Evolutionary conservation across 2,113 vertebrate species (phyloP).

Genomic region (Natator depressus): DNA sequence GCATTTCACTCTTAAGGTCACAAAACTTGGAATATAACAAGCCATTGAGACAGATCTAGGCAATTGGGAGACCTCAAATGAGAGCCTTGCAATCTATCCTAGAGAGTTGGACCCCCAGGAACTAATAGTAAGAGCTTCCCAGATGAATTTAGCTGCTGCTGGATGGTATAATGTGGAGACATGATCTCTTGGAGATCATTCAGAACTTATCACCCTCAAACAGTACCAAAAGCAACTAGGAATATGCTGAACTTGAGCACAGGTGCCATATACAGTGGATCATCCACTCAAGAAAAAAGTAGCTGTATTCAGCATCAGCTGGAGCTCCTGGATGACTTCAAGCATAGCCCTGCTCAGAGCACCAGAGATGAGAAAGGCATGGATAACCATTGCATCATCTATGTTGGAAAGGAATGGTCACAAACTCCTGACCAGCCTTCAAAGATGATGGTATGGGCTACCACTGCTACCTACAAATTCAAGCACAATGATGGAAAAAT

Average conservation of each 20-base stretch:
- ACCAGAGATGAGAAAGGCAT: neutral
- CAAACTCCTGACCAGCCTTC: neutral
- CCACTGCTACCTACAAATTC: neutral
- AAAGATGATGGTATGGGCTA: neutral
- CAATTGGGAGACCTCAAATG: neutral
- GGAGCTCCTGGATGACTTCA: neutral
- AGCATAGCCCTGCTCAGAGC: neutral
- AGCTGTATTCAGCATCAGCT: neutral
- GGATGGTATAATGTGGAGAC: neutral
- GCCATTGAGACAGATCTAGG: neutral
- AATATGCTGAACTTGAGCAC: neutral
- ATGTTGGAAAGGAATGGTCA: fast-evolving
- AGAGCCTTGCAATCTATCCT: neutral
- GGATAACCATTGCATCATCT: neutral
- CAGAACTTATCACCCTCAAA: neutral
- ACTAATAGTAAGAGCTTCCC: neutral
- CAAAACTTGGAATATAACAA: fast-evolving
- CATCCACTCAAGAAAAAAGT: neutral
- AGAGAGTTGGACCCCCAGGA: neutral
- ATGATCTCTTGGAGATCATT: neutral
- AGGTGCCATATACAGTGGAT: no score
- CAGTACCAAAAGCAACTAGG: neutral
- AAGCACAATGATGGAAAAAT: neutral
- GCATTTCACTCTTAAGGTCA: neutral
- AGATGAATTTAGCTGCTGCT: neutral